Evolutionary conservation across 2,888 invertebrate species (phyloP), one percentile per base, ranked within the genome.

Genomic region (Eremobia ochroleuca): DNA sequence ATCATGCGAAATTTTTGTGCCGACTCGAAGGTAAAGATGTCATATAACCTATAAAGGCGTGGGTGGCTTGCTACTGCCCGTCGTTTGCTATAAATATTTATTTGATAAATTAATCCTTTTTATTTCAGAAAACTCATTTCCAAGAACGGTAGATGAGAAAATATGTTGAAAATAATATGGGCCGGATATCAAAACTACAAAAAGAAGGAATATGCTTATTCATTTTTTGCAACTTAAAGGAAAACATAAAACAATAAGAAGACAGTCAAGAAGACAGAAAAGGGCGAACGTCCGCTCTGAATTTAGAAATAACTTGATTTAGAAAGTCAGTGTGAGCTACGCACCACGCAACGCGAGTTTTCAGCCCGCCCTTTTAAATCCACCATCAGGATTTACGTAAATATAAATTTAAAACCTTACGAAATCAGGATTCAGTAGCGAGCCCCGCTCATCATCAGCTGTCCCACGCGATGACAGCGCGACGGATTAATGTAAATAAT

Each of bases 401-500:
- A 73, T 52, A 80, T 61, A 52, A 62, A 81, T 73, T 34, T 4
- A 62, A 81, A 76, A 11, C 59, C 18, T 46, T 46, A 34, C 73
- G 8, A 28, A 80, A 66, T 69, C 34, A 64, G 34, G 21, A 28
- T 68, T 76, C 64, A 71, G 68, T 34, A 78, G 77, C 73, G 43
- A 75, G 77, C 72, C 74, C 79, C 79, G 73, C 73, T 76, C 64
- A 79, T 75, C 83, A 69, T 80, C 83, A 83, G 88, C 92, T 90
- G 78, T 59, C 79, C 64, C 55, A 61, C 77, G 84, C 86, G 92
- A 91, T 85, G 90, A 91, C 93, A 85, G 80, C 87, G 88, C 72
- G 82, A 85, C 92, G 93, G 94, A 94, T 94, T 94, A 90, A 93
- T 93, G 95, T 95, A 96, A 96, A 96, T 94, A 96, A 94, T 93